Evolutionary conservation across 2,888 invertebrate species (phyloP).

Genomic region (Cosmopolites sordidus): DNA sequence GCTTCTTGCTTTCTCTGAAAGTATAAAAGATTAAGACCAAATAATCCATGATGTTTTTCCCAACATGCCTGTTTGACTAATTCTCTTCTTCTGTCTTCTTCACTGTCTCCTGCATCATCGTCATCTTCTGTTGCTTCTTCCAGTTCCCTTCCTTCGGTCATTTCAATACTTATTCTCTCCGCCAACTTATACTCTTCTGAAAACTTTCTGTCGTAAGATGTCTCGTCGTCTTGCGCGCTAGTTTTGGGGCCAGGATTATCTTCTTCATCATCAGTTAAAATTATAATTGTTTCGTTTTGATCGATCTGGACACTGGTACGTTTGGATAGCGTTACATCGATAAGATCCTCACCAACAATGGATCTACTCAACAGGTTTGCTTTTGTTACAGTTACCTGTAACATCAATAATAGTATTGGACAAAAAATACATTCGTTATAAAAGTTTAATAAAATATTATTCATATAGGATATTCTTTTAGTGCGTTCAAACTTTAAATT

Average conservation of each 20-base stretch:
- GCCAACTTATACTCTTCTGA: slow-evolving; percentile 8
- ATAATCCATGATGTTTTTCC: background rate
- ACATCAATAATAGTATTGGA: no score
- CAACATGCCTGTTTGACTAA: slow-evolving; percentile 8
- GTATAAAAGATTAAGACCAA: no score
- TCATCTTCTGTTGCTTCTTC: slow-evolving; percentile 8
- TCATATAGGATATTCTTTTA: no score
- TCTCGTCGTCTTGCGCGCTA: background rate
- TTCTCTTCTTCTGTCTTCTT: slow-evolving; percentile 11
- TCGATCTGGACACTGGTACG: no score
- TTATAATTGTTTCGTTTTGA: background rate
- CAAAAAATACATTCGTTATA: no score
- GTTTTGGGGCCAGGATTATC: background rate
- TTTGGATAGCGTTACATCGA: no score
- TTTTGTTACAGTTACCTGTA: no score
- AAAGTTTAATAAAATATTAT: no score
- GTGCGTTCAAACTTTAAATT: no score
- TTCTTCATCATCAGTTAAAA: background rate
- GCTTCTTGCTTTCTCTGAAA: slow-evolving; percentile 20
- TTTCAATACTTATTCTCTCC: background rate
- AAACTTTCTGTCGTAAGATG: background rate
- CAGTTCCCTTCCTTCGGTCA: background rate
- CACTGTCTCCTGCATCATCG: slow-evolving; percentile 14
- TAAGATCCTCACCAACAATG: no score
- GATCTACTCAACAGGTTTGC: no score